A percentile compares a stretch with the other conserved stretches of the same genome.
These are phyloP conservation scores for Sclerodermus sp. DNA, from an alignment of 2,888 invertebrate genomes.

Conservation along the genomic window DNA sequence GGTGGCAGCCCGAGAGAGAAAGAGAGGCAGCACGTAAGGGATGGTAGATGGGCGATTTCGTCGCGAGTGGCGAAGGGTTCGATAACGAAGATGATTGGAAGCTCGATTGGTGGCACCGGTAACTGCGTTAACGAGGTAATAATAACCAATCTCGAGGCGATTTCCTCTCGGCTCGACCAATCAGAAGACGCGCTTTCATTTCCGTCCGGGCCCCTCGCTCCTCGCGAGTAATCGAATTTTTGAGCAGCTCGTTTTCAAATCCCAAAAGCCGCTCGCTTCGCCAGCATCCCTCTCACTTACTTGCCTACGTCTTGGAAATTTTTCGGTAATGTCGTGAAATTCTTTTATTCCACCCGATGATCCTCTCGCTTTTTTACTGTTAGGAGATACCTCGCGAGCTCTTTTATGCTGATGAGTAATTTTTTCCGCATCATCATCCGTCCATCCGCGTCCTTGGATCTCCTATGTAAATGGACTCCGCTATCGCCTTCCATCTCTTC, in stretches of 20 bases:
- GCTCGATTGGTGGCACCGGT: slow-evolving; percentile 43
- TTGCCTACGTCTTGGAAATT: background rate
- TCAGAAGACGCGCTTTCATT: slow-evolving; percentile 54
- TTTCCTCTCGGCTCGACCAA: slow-evolving; percentile 53
- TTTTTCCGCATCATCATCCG: too few relatives aligned
- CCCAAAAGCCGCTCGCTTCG: slow-evolving; percentile 25
- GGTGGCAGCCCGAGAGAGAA: background rate
- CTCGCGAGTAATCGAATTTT: slow-evolving; percentile 43
- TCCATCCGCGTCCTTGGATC: too few relatives aligned
- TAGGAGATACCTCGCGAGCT: too few relatives aligned
- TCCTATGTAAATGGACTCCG: too few relatives aligned
- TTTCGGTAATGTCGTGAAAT: too few relatives aligned
- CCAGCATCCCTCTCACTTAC: slow-evolving; percentile 1
- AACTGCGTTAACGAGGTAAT: slow-evolving; percentile 53
- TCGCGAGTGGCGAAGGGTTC: slow-evolving; percentile 36
- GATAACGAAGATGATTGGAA: slow-evolving; percentile 50
- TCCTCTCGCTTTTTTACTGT: too few relatives aligned
- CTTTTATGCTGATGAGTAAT: too few relatives aligned
- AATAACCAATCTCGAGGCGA: slow-evolving; percentile 57
- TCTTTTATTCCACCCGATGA: too few relatives aligned
- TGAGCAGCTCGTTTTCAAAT: slow-evolving; percentile 43
- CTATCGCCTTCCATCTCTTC: too few relatives aligned
- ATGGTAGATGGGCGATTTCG: slow-evolving; percentile 28
- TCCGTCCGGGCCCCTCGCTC: slow-evolving; percentile 32
- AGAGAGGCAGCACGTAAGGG: slow-evolving; percentile 5